Percentiles rank a stretch among this genome's conserved stretches.
These are phyloP conservation scores for Protodeltote pygarga DNA, from an alignment of 2,888 invertebrate species.

Conservation along the genomic window DNA sequence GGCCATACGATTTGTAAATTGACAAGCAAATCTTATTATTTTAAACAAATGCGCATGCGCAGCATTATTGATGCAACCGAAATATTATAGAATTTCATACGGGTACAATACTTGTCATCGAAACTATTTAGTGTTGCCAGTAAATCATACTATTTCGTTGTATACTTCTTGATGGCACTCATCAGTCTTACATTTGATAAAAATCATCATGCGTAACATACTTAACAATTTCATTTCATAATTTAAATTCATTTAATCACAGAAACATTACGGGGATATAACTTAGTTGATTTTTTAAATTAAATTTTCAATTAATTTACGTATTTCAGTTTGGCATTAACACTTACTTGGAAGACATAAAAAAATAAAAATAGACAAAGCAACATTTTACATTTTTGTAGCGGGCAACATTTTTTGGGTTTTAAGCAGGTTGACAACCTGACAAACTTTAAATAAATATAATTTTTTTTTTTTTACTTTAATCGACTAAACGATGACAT, in stretches of 20 bases:
- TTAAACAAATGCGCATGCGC: too few relatives aligned
- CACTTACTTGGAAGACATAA: neutral
- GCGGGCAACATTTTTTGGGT: too few relatives aligned
- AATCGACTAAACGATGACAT: too few relatives aligned
- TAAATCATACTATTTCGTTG: conserved; percentile 9
- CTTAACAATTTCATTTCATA: conserved; percentile 43
- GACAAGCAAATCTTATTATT: too few relatives aligned
- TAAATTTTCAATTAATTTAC: neutral
- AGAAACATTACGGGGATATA: conserved; percentile 34
- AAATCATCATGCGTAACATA: conserved; percentile 25
- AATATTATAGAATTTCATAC: too few relatives aligned
- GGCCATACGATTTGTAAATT: too few relatives aligned
- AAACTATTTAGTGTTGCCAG: neutral
- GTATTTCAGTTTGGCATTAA: conserved; percentile 8
- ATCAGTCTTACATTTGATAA: conserved; percentile 32
- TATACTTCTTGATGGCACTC: conserved; percentile 38
- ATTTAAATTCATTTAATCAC: conserved; percentile 46
- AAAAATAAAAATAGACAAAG: too few relatives aligned
- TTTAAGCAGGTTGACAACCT: too few relatives aligned
- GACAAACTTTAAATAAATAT: too few relatives aligned
- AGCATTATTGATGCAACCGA: too few relatives aligned
- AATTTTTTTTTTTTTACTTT: too few relatives aligned
- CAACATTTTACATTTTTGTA: too few relatives aligned
- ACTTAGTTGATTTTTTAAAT: conserved; percentile 37
- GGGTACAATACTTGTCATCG: neutral